Percentiles rank a stretch among this genome's conserved stretches.
Conservation (phyloP, 2,888 invertebrate genomes). For the Sturmia bella region DNA sequence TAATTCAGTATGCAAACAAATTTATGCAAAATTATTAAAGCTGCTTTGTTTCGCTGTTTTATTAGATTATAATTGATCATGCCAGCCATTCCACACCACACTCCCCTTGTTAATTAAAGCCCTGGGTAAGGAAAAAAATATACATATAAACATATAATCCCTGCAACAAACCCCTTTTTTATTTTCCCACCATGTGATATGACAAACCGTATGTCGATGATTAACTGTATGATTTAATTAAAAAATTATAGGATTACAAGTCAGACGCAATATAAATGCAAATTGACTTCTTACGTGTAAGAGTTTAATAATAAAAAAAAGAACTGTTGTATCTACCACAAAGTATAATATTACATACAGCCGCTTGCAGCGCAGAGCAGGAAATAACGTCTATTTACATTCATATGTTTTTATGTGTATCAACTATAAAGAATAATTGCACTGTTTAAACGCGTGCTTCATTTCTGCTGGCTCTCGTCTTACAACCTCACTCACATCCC, state of each 20-base stretch:
- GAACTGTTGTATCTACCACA: slow-evolving; percentile 1
- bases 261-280: slow-evolving; percentile 79
- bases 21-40: slow-evolving; percentile 64
- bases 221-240: slow-evolving; percentile 77
- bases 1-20: slow-evolving; percentile 41
- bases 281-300: slow-evolving; percentile 71
- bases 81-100: background rate
- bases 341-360: slow-evolving; percentile 55
- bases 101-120: background rate
- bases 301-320: slow-evolving; percentile 43
- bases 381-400: background rate
- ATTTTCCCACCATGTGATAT: slow-evolving; percentile 36
- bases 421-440: slow-evolving; percentile 27
- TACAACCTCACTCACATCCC: slow-evolving; percentile 29
- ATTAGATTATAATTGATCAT: slow-evolving; percentile 54
- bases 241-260: slow-evolving; percentile 79
- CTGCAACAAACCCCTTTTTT: slow-evolving; percentile 26
- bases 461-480: slow-evolving; percentile 28
- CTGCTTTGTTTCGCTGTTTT: slow-evolving; percentile 24
- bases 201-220: slow-evolving; percentile 47
- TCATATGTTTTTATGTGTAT: too few species aligned
- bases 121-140: background rate
- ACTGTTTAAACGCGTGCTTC: slow-evolving; percentile 46
- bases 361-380: slow-evolving; percentile 10
- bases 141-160: background rate